Percentiles rank a stretch among this genome's conserved stretches.
Conservation (phyloP, 2,888 invertebrate genomes). For the Malacosoma neustria region DNA sequence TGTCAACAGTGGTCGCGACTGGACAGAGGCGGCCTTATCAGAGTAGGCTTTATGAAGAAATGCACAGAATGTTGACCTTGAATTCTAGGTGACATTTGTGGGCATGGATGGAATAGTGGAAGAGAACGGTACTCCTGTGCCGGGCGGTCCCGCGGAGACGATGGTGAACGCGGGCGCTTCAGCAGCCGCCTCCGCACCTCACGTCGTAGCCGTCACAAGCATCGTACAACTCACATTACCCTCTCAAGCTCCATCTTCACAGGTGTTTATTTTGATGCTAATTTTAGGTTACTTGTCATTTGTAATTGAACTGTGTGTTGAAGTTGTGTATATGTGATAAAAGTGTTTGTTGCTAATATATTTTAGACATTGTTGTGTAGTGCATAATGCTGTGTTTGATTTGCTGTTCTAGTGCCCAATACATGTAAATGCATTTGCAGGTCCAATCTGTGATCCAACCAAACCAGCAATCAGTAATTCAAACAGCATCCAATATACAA, state of each 20-base stretch:
- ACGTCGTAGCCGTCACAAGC: slow-evolving; percentile 78
- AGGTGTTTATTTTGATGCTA: slow-evolving; percentile 65
- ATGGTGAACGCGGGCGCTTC: slow-evolving; percentile 45
- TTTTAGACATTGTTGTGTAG: too few species aligned
- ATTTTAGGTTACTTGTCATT: slow-evolving; percentile 9
- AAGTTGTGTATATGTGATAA: too few species aligned
- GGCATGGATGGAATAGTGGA: slow-evolving; percentile 95
- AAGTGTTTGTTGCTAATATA: too few species aligned
- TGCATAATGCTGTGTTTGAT: too few species aligned
- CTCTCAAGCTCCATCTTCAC: slow-evolving; percentile 77
- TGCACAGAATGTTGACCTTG: slow-evolving; percentile 70
- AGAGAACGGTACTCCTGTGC: slow-evolving; percentile 82
- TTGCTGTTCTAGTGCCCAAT: too few species aligned
- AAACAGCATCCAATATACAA: slow-evolving; percentile 90
- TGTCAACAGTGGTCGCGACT: slow-evolving; percentile 44
- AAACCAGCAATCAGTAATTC: slow-evolving; percentile 96
- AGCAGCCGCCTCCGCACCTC: slow-evolving; percentile 35
- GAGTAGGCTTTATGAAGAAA: slow-evolving; percentile 31
- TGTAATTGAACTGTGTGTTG: slow-evolving; percentile 6
- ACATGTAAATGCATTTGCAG: slow-evolving; percentile 60
- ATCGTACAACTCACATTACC: slow-evolving; percentile 91
- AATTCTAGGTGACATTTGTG: slow-evolving; percentile 78
- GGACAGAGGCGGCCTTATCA: slow-evolving; percentile 18
- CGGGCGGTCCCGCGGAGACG: slow-evolving; percentile 52
- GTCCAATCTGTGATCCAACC: slow-evolving; percentile 97